These are phyloP conservation scores for Pelosia muscerda DNA, from an alignment of 2,888 invertebrate species.

Conservation along the genomic window DNA sequence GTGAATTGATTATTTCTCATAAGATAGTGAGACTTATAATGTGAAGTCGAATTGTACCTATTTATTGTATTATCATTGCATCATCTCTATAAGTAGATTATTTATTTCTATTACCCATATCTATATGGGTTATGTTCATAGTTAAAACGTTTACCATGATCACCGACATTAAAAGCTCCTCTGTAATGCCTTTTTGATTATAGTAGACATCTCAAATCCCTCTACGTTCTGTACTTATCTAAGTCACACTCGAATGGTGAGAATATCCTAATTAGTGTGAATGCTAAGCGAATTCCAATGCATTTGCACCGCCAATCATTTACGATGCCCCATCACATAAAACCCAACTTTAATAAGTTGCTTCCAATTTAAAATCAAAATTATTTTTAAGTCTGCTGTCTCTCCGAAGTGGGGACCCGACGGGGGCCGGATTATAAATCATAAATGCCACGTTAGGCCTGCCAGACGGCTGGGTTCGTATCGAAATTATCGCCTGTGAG, in stretches of 20 bases:
- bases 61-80: neutral
- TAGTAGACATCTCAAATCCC: neutral
- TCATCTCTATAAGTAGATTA: neutral
- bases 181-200: neutral
- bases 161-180: neutral
- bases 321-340: constrained; percentile 71
- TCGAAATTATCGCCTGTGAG: constrained; percentile 82
- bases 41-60: neutral
- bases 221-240: neutral
- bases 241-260: constrained; percentile 1
- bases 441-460: constrained; percentile 81
- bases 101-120: neutral
- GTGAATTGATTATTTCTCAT: constrained; percentile 21
- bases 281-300: constrained; percentile 26
- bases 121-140: neutral
- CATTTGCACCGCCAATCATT: constrained; percentile 56
- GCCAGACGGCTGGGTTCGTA: constrained; percentile 69
- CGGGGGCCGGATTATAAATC: constrained; percentile 84
- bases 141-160: neutral
- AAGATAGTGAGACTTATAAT: neutral
- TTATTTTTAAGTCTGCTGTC: constrained; percentile 80
- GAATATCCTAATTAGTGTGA: constrained; percentile 20
- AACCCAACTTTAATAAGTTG: constrained; percentile 76
- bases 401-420: constrained; percentile 76
- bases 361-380: constrained; percentile 82